Evolutionary conservation across 2,797 vertebrate genomes (phyloP).

Genomic region (Falco concolor): DNA sequence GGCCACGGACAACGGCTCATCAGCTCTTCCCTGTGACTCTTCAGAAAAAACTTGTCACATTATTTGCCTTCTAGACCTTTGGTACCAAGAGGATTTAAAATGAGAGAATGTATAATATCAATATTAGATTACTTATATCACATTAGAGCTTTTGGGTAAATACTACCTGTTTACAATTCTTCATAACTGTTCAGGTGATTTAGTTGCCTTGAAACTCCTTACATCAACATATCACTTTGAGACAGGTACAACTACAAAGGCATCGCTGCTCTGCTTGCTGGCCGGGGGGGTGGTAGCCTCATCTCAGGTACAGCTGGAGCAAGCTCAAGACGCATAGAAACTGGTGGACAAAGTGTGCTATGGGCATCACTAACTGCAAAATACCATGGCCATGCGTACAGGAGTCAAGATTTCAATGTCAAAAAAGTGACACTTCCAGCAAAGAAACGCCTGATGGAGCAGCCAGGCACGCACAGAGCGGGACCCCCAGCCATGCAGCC

Average conservation of each 20-base stretch:
- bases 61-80: neutral
- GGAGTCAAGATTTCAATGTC: neutral
- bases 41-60: neutral
- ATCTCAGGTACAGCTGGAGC: rapidly evolving
- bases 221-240: neutral
- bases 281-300: rapidly evolving
- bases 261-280: neutral
- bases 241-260: neutral
- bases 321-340: rapidly evolving
- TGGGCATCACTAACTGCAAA: neutral
- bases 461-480: rapidly evolving
- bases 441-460: neutral
- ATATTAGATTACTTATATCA: neutral
- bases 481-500: neutral
- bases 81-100: neutral
- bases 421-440: neutral
- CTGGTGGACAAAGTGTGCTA: rapidly evolving
- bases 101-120: neutral
- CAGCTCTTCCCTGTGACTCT: neutral
- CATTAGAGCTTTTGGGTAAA: neutral
- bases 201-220: neutral
- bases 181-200: neutral
- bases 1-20: neutral
- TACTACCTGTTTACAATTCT: neutral
- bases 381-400: rapidly evolving